Conservation (phyloP, 2,797 vertebrate genomes). For the Rhodeus uyekii region DNA sequence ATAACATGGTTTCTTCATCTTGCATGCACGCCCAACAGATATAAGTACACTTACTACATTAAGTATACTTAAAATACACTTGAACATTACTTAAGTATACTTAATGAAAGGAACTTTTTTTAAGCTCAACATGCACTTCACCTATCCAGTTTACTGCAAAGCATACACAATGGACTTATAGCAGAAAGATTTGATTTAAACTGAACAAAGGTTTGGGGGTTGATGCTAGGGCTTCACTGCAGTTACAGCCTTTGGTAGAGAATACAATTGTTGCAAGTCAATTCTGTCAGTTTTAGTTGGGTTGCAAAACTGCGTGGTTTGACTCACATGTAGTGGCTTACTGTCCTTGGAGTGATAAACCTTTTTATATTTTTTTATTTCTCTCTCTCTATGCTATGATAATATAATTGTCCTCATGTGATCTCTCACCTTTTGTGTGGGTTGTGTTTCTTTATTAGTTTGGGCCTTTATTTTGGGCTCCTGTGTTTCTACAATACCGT, state of each 20-base stretch:
- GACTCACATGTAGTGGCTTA: background rate
- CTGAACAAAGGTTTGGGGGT: background rate
- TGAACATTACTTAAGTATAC: too few species aligned
- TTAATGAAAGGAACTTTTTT: too few species aligned
- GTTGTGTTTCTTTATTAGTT: slow-evolving; percentile 11
- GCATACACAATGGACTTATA: background rate
- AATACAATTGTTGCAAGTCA: background rate
- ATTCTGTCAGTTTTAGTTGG: background rate
- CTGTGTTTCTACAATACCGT: background rate
- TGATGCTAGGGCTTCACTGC: background rate
- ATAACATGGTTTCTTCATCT: too few species aligned
- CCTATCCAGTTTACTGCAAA: background rate
- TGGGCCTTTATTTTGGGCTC: background rate
- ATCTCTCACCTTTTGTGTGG: background rate
- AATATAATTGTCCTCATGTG: background rate
- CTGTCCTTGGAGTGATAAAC: background rate
- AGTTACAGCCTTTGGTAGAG: background rate
- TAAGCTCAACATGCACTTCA: too few species aligned
- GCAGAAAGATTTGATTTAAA: background rate
- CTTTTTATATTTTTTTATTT: background rate
- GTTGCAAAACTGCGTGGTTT: background rate
- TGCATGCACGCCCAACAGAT: too few species aligned
- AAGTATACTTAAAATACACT: too few species aligned
- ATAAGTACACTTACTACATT: too few species aligned
- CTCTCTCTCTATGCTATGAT: slow-evolving; percentile 2